Base-by-base conservation (phyloP, 2,888 invertebrate species). In the Heliconius charithonia region DNA sequence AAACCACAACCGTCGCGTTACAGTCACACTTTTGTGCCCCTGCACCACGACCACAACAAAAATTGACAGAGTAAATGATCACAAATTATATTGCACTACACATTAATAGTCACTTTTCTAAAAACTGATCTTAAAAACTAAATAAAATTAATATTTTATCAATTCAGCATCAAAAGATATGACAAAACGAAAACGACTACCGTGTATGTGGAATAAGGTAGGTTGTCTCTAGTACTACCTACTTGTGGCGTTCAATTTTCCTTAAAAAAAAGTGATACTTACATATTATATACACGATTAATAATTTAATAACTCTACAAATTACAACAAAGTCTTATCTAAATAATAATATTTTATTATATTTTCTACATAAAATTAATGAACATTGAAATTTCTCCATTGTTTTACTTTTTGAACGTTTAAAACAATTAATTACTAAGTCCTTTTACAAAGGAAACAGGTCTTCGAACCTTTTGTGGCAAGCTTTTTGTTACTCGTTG, bases 401-500 rank as follows among this genome's bases (percentile, higher is more conserved):
- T 69, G 19, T 69, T 25, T 69, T 69, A 69, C 45, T 69, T 69
- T 69, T 69, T 45, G 41, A 69, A 69, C 25, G 41, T 16, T 69
- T 69, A 41, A 45, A 69, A 59, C 59, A 72, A 72, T 32, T 72
- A 72, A 72, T 59, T 72, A 72, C 6, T 10, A 59, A 72, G 72
- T 72, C 32, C 59, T 62, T 75, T 75, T 32, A 62, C n/a, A 56
- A 67, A 59, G 32, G 59, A 69, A 59, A 32, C 32, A 9, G 37
- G 72, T 59, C 72, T 37, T 59, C n/a, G 74, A 41, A 27, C 22
- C 77, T 63, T 25, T 56, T 41, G 63, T 69, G 27, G 69, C 41
- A 66, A 66, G 56, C 29, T 56, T 70, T 22, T 77, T 77, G 65
- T 66, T 65, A 59, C 56, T 56, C 45, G 16, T 72, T 72, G 72